Evolutionary conservation across 2,113 vertebrate species (phyloP).

Genomic region (Bubo scandiacus): DNA sequence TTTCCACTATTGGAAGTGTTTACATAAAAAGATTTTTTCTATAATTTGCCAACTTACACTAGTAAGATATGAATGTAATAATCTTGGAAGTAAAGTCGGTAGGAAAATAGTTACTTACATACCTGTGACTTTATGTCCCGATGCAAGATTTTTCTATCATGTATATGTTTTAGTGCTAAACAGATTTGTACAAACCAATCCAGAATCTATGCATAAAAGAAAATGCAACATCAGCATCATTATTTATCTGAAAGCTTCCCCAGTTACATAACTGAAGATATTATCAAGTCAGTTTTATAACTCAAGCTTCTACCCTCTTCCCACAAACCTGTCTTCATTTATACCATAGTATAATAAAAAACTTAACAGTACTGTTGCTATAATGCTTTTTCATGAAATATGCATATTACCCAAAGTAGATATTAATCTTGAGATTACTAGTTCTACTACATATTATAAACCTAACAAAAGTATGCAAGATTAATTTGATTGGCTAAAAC

Average conservation of each 20-base stretch:
- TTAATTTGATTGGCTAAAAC: neutral
- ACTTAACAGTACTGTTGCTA: neutral
- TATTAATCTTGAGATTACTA: neutral
- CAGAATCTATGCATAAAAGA: constrained; percentile 81
- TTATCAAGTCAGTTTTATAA: neutral
- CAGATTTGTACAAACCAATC: constrained; percentile 99
- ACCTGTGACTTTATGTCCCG: constrained; percentile 99
- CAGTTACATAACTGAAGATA: neutral
- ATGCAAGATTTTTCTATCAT: constrained; percentile 96
- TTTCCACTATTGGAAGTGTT: neutral
- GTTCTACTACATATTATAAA: neutral
- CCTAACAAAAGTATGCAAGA: neutral
- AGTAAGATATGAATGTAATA: neutral
- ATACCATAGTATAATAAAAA: neutral
- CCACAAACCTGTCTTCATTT: neutral
- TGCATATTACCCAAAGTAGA: neutral
- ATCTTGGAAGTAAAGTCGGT: neutral
- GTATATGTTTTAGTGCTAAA: constrained; percentile 94
- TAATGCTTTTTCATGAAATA: neutral
- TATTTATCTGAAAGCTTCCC: neutral
- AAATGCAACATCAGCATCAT: neutral
- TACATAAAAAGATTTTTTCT: neutral
- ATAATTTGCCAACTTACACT: neutral
- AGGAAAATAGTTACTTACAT: neutral
- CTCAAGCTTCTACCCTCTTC: neutral